Evolutionary conservation across 2,113 vertebrate genomes (phyloP), one percentile per base, ranked within the genome.

Genomic region (Rynchops niger): DNA sequence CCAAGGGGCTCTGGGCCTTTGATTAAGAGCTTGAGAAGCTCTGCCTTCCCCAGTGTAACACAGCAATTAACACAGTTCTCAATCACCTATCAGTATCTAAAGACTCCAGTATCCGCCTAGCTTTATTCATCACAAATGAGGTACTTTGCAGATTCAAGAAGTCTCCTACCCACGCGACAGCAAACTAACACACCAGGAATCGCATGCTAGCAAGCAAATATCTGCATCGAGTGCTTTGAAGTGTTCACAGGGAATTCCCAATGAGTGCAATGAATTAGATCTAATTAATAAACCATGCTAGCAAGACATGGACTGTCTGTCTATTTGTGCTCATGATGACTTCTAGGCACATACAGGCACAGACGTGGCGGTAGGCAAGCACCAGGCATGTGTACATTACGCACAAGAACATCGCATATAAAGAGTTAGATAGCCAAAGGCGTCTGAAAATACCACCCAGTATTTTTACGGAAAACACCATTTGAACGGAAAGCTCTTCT

Each of bases 191-290:
- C 72, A 52, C 36, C 66, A 73, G 79, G 88, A 95, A 70, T 66
- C 71, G 15, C 85, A 61, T 0, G 12, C 14, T 5, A 45, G 58
- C 85, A 58, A 86, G 34, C 42, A 72, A 89, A 69, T 36, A 95
- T 45, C 87, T 30, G 77, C 84, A 13, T 9, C 7, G 50, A 94
- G 47, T 11, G 21, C 92, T 86, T 71, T 73, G 90, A 93, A 88
- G 74, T 61, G 82, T 15, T 94, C 96, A 72, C 49, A 96, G 90
- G 78, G 92, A 96, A 96, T 88, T 94, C 93, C 93, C 96, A 93
- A 42, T 4, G 93, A 95, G 93, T 38, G 67, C 92, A 74, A 92
- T 6, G 38, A 86, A 15, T 50, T 88, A 84, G 42, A 78, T 26
- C 76, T 86, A 84, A 86, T 92, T 47, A 90, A 97, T 86, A 88